Evolutionary conservation across 2,888 invertebrate species (phyloP).

Genomic region (Cylindroiulus punctatus): DNA sequence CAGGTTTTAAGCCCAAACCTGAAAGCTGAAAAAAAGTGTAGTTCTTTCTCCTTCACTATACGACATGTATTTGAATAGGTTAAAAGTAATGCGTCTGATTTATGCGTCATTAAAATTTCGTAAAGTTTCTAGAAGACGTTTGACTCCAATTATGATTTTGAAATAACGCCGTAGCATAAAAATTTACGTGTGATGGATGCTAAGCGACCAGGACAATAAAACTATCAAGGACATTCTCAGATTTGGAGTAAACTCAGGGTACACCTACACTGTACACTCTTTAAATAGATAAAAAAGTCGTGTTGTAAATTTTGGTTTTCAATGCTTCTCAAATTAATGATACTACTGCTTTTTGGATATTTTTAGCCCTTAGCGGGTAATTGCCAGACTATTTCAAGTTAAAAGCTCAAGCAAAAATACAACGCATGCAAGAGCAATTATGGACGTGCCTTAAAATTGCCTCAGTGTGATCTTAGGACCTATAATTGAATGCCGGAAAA

Average conservation of each 20-base stretch:
- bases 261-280: background rate
- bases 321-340: background rate
- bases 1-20: background rate
- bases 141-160: conserved; percentile 38
- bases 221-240: conserved; percentile 6
- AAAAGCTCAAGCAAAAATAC: background rate
- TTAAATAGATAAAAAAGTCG: background rate
- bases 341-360: background rate
- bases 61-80: background rate
- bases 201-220: background rate
- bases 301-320: background rate
- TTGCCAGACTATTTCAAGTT: background rate
- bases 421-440: background rate
- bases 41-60: background rate
- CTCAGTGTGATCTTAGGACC: background rate
- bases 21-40: background rate
- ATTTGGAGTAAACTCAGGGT: background rate
- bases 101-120: conserved; percentile 33
- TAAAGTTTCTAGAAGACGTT: background rate
- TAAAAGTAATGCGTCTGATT: background rate
- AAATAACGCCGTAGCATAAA: background rate
- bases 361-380: conserved; percentile 29
- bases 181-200: background rate
- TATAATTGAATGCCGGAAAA: conserved; percentile 20
- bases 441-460: background rate